Percentiles rank a stretch among this genome's conserved stretches.
Evolutionary conservation across 2,797 vertebrate species (phyloP).

Genomic region (Remorina albescens): DNA sequence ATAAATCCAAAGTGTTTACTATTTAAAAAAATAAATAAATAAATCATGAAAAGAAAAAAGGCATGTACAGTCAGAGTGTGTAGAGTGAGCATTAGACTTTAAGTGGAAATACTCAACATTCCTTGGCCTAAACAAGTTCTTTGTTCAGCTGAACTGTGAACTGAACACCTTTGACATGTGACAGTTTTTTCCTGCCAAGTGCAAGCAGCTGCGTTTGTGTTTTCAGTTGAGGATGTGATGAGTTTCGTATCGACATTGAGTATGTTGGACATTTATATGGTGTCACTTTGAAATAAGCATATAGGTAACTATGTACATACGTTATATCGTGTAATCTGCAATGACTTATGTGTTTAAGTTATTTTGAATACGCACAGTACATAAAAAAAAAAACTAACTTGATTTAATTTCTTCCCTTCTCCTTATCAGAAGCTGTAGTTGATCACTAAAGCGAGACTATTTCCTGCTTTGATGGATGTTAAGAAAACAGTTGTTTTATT

Average conservation of each 20-base stretch:
- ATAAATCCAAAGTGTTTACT: not conserved
- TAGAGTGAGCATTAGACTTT: not conserved
- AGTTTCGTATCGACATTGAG: not conserved
- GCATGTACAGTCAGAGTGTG: not conserved
- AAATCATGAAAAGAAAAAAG: not conserved
- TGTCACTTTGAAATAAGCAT: slow-evolving; percentile 18
- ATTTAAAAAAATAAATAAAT: not conserved
- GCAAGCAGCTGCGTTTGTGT: not conserved
- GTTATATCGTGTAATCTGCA: slow-evolving; percentile 26
- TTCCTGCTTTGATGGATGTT: not conserved
- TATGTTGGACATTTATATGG: not conserved
- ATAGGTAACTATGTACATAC: slow-evolving; percentile 50
- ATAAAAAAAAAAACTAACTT: slow-evolving; percentile 13
- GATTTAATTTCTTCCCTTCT: slow-evolving; percentile 14
- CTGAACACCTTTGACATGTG: not conserved
- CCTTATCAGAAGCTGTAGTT: slow-evolving; percentile 17
- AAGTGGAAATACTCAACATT: not conserved
- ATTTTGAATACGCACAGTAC: slow-evolving; percentile 17
- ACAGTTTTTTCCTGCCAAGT: not conserved
- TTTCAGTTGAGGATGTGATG: not conserved
- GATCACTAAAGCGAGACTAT: slow-evolving; percentile 23
- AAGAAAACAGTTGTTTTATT: no score
- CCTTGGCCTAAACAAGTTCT: not conserved
- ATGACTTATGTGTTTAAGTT: slow-evolving; percentile 33
- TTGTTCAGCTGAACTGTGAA: not conserved